Evolutionary conservation across 2,888 invertebrate genomes (phyloP).

Genomic region (Rhopalosiphum nymphaeae): DNA sequence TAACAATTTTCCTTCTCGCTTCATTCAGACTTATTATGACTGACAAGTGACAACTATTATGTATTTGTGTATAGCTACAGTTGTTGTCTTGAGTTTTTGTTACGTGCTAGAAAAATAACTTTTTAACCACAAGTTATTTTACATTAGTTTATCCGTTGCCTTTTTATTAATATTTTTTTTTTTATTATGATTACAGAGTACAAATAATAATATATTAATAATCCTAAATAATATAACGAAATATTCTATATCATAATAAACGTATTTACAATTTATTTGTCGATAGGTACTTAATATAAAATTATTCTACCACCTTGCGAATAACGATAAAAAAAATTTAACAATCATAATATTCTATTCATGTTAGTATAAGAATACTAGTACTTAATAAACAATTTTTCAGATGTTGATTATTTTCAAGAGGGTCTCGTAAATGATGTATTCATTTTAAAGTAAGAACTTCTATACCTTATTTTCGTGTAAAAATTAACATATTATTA

Average conservation of each 20-base stretch:
- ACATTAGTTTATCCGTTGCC: neutral
- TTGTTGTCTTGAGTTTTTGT: neutral
- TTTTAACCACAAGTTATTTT: too few relatives aligned
- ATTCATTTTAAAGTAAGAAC: neutral
- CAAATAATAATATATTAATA: neutral
- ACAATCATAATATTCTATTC: neutral
- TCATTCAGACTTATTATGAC: neutral
- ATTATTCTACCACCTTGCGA: neutral
- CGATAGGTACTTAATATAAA: neutral
- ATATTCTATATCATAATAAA: neutral
- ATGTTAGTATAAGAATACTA: neutral
- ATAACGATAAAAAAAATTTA: neutral
- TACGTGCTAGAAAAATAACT: neutral
- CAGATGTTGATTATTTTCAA: neutral
- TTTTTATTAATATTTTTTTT: neutral
- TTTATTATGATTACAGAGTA: neutral
- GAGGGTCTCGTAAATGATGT: neutral
- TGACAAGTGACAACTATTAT: conserved; percentile 11
- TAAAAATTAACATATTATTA: neutral
- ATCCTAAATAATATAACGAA: neutral
- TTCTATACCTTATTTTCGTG: neutral
- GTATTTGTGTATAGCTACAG: neutral
- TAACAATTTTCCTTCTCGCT: neutral
- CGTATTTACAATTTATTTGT: neutral
- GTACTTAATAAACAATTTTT: neutral